These are phyloP conservation scores for Augochlorella aurata DNA, from an alignment of 2,888 invertebrate genomes.

Conservation along the genomic window DNA sequence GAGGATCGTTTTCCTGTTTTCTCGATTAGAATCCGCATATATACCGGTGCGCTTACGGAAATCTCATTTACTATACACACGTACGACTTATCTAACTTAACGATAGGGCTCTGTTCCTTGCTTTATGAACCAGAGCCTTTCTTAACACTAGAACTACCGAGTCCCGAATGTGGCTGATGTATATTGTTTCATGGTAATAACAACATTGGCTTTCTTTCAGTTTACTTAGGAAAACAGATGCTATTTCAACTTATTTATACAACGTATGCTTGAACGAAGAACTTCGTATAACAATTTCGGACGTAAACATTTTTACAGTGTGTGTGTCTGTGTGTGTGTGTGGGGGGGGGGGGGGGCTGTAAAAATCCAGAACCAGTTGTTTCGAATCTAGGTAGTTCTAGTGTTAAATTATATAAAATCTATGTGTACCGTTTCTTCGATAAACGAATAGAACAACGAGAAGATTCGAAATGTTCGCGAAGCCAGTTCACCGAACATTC, in stretches of 20 bases:
- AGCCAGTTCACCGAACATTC: conserved; percentile 27
- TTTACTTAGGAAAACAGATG: neutral
- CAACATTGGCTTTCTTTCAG: conserved; percentile 49
- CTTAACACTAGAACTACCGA: conserved; percentile 52
- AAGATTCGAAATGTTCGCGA: conserved; percentile 20
- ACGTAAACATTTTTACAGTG: no score
- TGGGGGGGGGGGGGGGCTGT: no score
- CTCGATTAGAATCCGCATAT: conserved; percentile 4
- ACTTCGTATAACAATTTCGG: no score
- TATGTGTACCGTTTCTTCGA: no score
- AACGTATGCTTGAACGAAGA: no score
- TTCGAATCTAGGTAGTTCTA: no score
- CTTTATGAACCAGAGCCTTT: conserved; percentile 40
- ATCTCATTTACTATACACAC: conserved; percentile 67
- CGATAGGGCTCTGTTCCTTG: conserved; percentile 29
- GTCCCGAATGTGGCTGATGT: conserved; percentile 49
- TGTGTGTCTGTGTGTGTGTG: no score
- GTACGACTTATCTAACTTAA: conserved; percentile 60
- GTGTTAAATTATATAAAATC: no score
- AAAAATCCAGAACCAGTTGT: no score
- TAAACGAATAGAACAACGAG: no score
- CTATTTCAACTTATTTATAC: no score
- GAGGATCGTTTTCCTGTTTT: conserved; percentile 3
- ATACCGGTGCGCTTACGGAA: conserved; percentile 40
- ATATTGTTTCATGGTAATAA: neutral